Base-by-base conservation (phyloP, 2,888 invertebrate genomes). In the Sepioteuthis lessoniana region DNA sequence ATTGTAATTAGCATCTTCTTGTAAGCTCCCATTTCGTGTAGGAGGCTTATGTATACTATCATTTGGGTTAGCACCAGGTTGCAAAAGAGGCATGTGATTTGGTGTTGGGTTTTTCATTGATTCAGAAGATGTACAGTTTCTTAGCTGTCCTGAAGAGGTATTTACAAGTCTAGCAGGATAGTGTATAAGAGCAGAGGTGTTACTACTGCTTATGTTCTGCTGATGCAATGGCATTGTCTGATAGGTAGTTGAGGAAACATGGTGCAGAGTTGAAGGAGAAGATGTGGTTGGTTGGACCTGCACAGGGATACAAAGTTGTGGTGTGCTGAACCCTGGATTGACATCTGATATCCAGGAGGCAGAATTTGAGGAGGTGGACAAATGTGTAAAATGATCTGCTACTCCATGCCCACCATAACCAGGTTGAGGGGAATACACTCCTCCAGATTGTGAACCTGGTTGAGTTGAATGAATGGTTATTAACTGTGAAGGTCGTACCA, bases 1-100 rank as follows among this genome's bases (percentile, higher is more conserved):
- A 35, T 95, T 95, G 94, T 96, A 96, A 93, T 95, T 96, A 28
- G 95, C 95, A 46, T 96, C 96, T 93, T 96, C 96, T 94, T 96
- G 96, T 90, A 95, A 91, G 95, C 96, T 96, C 16, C 96, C 96
- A 42, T 96, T 96, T 35, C 95, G 94, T 25, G 95, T 95, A 92
- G 95, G 93, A 31, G 60, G 94, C 46, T 46, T 42, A 7, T 76
- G 76, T 35, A 16, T 19, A 46, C 16, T 28, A 91, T 35, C 28
- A 8, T 28, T 16, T 90, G 91, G 28, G 42, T 60, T 46, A 37
- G n/a, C 31, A 94, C 50, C 91, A 55, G 91, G 3, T 76, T n/a
- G n/a, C 35, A 76, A 35, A 35, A 76, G n/a, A 76, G 76, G 76
- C 76, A 76, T 76, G 16, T 76, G n/a, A 76, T 35, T 76, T n/a